Conservation (phyloP, 2,888 invertebrate genomes). For the Conomelus anceps region DNA sequence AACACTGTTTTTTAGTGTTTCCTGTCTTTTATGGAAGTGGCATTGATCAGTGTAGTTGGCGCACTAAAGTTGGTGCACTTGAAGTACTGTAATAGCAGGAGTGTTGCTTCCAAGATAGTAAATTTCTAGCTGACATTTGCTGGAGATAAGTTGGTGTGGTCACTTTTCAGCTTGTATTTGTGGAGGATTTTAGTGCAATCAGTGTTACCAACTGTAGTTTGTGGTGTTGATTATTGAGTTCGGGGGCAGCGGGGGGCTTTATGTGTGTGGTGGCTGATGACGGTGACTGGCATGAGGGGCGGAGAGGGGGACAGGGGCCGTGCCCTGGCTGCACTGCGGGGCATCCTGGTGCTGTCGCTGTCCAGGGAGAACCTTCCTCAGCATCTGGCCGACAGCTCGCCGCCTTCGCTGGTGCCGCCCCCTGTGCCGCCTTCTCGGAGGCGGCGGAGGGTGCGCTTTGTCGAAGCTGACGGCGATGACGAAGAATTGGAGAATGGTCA, state of each 20-base stretch:
- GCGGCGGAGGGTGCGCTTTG: constrained; percentile 36
- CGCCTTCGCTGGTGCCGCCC: constrained; percentile 30
- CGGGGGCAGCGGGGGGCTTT: not conserved
- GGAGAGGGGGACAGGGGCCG: constrained; percentile 19
- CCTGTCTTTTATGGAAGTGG: not conserved
- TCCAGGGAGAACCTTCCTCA: constrained; percentile 50
- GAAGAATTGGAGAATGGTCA: not conserved
- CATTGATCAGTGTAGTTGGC: not conserved
- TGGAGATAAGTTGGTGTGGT: not conserved
- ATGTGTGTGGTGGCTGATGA: not conserved
- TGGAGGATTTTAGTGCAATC: no score
- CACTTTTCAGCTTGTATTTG: no score
- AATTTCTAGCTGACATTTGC: not conserved
- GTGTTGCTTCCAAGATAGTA: no score
- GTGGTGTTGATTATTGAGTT: no score
- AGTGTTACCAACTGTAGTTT: no score
- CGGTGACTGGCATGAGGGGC: not conserved
- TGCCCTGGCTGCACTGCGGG: constrained; percentile 49
- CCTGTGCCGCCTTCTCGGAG: constrained; percentile 33
- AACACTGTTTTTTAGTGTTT: no score
- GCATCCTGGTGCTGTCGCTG: constrained; percentile 50
- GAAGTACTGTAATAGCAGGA: no score
- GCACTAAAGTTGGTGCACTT: not conserved
- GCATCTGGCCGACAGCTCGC: constrained; percentile 28
- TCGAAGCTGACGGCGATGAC: constrained; percentile 25